Evolutionary conservation across 2,797 vertebrate species (phyloP), one percentile per base, ranked within the genome.

Genomic region (Chiroxiphia lanceolata): DNA sequence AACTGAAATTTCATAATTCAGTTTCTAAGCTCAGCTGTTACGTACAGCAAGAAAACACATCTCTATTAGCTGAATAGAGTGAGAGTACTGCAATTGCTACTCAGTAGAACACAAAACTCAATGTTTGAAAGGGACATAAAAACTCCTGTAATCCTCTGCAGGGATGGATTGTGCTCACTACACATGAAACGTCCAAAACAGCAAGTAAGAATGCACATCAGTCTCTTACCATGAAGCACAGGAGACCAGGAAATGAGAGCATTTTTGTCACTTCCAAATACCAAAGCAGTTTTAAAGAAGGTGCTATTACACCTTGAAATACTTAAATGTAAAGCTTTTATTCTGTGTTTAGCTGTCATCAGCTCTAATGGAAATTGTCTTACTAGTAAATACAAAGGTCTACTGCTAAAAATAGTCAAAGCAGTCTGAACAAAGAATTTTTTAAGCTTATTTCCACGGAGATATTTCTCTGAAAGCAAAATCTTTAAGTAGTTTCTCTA

Each of bases 81-180:
- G 23, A 83, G 54, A 78, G n/a, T 78, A 59, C 60, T 86, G 54
- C 57, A 89, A 48, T 69, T 91, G 18, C 72, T 75, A 19, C 76
- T 74, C 48, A 50, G 51, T 83, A 64, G 33, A 86, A 45, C 47
- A 57, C 57, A 91, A 94, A 91, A 59, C n/a, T 69, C 38, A 13
- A 65, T n/a, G 44, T 89, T 78, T 89, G 70, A 93, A 90, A 89
- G 80, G 47, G n/a, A 34, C 63, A 27, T 87, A 69, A 94, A 90
- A 92, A 33, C 16, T 71, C 64, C 11, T 1, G 0, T 65, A 25
- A 33, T 65, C 10, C 38, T 86, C 38, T 88, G 33, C 34, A 47
- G 63, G 72, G 36, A 38, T 79, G 54, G 50, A 65, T 78, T 83
- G 27, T 78, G 60, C 31, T 89, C 42, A 22, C 27, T 61, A 45